Base-by-base conservation (phyloP, 2,797 vertebrate genomes). In the Pelochelys cantorii region DNA sequence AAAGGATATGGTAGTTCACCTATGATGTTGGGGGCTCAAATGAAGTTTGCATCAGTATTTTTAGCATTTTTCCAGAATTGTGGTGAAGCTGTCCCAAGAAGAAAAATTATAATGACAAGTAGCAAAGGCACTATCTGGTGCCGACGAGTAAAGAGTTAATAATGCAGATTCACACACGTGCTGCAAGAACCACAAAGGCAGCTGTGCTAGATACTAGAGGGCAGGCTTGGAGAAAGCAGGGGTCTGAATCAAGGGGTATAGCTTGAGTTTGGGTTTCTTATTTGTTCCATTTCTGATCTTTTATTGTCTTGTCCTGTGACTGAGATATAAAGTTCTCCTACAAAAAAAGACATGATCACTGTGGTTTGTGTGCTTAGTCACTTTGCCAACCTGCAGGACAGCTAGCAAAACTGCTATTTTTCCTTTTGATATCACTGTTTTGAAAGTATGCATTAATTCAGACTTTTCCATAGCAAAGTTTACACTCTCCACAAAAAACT, bases 61-160 rank as follows among this genome's bases (percentile, higher is more conserved):
- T 62, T 31, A 23, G 54, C 20, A 56, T 31, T 52, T 52, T 20
- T 27, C 3, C 2, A 20, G n/a, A 12, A 9, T 15, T 42, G 3
- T 29, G 15, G 11, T 4, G 52, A 77, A 4, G 57, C 3, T 18
- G 1, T 17, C 59, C 17, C 37, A 3, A 23, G 27, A 60, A 4
- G 34, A 37, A 2, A 14, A 11, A 2, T 37, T 1, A 71, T 48
- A 5, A 62, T 31, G 23, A 18, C n/a, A 55, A 42, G 5, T 13
- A 0, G 27, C 37, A 4, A 20, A 5, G 23, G 6, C 74, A 25
- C 18, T 5, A 23, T 31, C 55, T 6, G 11, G 25, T 48, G 42
- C 42, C 31, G 8, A 6, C 0, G 11, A 1, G 25, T 5, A 27
- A 23, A 37, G 60, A 5, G 10, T 10, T 23, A 3, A 27, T 2